Evolutionary conservation across 2,113 vertebrate genomes (phyloP), one percentile per base, ranked within the genome.

Genomic region (Alectura lathami): DNA sequence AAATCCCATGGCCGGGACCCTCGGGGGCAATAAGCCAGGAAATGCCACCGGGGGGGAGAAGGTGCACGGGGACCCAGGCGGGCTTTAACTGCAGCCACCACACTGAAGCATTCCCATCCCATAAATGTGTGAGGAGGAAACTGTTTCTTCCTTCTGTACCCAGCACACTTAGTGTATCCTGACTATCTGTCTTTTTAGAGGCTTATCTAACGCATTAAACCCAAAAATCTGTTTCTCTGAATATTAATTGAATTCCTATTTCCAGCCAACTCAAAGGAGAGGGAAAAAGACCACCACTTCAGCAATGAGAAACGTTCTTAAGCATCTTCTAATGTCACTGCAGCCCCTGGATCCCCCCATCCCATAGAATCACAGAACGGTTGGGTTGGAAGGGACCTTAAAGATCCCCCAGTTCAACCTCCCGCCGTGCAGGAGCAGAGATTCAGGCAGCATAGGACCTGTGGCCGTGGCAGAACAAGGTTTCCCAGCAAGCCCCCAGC

Each of bases 231-330:
- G 57, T 7, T 70, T 87, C 73, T 69, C 70, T 64, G 75, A 53
- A 76, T 93, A 56, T 36, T 76, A 87, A 88, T 22, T 53, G 53
- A 36, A 62, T 91, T 91, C 68, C 82, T 53, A 10, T 73, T 94
- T 80, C 67, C 67, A 83, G 67, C 42, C 75, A 88, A 91, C 72
- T 30, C 56, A 43, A 3, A 12, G 17, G 40, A 86, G 75, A 34
- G 38, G 7, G 7, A 9, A 83, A 36, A 51, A 63, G 70, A 32
- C 7, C n/a, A 74, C 38, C 26, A 12, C 68, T 81, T 60, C 45
- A n/a, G 34, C 5, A 20, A 59, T 13, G 38, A 67, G 56, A 75
- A 84, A 56, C 50, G 45, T 26, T 76, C 76, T 40, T 27, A 36
- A 42, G 50, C 20, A 15, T 17, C 76, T 87, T 63, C 73, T 29